phyloP scores from a whole-genome alignment of 53 echinoderm and acorn worm species.

The Temnopleurus reevesii region DNA sequence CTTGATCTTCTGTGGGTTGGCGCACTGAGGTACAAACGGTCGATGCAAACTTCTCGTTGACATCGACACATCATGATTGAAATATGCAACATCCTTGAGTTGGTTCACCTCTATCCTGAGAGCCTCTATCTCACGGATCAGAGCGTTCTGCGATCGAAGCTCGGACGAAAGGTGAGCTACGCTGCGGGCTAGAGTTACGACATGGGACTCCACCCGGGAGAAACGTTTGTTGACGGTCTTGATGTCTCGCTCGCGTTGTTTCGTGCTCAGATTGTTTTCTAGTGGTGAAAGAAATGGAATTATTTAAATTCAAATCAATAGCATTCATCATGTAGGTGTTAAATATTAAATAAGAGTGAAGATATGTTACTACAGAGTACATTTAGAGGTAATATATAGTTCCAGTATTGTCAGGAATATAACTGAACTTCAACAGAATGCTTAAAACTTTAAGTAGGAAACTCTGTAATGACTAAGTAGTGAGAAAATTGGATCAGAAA shows the following conservation, averaged over 20 bases:
- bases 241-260: constrained; percentile 89
- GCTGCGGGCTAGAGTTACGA: constrained; percentile 94
- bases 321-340: too few species aligned
- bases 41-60: constrained; percentile 45
- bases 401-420: too few species aligned
- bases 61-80: constrained; percentile 21
- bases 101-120: constrained; percentile 79
- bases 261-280: constrained; percentile 49
- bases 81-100: constrained; percentile 66
- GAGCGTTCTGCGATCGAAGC: constrained; percentile 80
- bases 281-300: not conserved
- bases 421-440: too few species aligned
- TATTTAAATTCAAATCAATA: too few species aligned
- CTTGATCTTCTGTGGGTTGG: constrained; percentile 87
- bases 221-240: constrained; percentile 86
- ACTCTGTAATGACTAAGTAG: too few species aligned
- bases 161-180: constrained; percentile 95
- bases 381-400: too few species aligned
- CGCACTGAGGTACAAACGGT: constrained; percentile 70
- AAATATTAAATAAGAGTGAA: too few species aligned
- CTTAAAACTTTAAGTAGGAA: too few species aligned
- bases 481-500: too few species aligned
- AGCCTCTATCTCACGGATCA: constrained; percentile 77
- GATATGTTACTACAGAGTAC: too few species aligned
- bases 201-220: constrained; percentile 92